phyloP scores from a whole-genome alignment of 1,140 invertebrate genomes.

The Chironomus striatipennis region DNA sequence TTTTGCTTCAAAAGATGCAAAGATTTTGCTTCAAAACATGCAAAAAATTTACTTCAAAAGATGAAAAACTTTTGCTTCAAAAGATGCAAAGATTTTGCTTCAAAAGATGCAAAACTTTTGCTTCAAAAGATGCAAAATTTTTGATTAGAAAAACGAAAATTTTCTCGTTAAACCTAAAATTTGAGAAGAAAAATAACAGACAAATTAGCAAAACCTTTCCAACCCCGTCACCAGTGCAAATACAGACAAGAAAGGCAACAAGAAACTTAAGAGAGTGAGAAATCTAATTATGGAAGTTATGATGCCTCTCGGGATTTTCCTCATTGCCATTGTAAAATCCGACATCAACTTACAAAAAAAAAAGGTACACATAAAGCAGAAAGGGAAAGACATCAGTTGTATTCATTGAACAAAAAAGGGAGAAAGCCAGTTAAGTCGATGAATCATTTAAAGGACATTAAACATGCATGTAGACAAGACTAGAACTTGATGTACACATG shows the following conservation, averaged over 20 bases:
- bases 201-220: too few species aligned
- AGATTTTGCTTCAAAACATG: too few species aligned
- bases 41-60: too few species aligned
- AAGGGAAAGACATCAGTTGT: neutral
- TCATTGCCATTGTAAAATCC: neutral
- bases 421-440: neutral
- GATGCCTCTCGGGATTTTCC: neutral
- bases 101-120: too few species aligned
- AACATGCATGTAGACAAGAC: constrained; percentile 12
- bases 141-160: too few species aligned
- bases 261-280: constrained; percentile 1
- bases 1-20: too few species aligned
- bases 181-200: too few species aligned
- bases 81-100: too few species aligned
- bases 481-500: neutral
- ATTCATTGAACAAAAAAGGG: neutral
- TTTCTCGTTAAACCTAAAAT: too few species aligned
- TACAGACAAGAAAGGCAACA: neutral
- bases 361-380: neutral
- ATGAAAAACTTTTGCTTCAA: too few species aligned
- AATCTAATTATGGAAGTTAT: constrained; percentile 14
- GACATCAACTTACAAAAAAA: neutral
- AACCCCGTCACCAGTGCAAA: too few species aligned
- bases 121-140: too few species aligned
- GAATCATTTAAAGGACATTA: constrained; percentile 9